Percentiles rank a stretch among this genome's conserved stretches.
Conservation (phyloP, 2,888 invertebrate genomes). For the Coleophora deauratella region DNA sequence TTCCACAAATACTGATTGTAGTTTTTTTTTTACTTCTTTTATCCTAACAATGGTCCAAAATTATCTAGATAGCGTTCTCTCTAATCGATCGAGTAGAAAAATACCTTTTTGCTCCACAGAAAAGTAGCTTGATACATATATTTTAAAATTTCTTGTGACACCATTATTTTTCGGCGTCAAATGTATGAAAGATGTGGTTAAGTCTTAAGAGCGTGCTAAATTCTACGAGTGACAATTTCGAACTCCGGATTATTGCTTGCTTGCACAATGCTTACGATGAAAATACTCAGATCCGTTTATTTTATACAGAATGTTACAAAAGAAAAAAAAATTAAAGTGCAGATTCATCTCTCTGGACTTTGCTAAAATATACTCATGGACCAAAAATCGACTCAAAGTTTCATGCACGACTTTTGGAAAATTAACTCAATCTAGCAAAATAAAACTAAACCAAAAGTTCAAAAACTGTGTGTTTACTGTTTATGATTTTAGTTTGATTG, state of each 20-base stretch:
- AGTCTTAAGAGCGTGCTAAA: slow-evolving; percentile 57
- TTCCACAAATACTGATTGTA: slow-evolving; percentile 64
- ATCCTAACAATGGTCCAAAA: slow-evolving; percentile 74
- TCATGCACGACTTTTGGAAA: too few species aligned
- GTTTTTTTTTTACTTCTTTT: slow-evolving; percentile 19
- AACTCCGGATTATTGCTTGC: slow-evolving; percentile 35
- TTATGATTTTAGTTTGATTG: too few species aligned
- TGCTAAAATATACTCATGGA: too few species aligned
- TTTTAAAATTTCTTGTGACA: slow-evolving; percentile 30
- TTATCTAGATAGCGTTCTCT: slow-evolving; percentile 70
- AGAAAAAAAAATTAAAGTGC: too few species aligned
- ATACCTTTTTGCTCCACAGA: slow-evolving; percentile 66
- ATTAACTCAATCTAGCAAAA: too few species aligned
- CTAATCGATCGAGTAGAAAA: slow-evolving; percentile 72
- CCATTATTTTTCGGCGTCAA: slow-evolving; percentile 30
- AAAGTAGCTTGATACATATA: slow-evolving; percentile 49
- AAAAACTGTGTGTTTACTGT: too few species aligned
- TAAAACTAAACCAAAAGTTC: too few species aligned
- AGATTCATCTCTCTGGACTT: too few species aligned
- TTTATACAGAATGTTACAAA: too few species aligned
- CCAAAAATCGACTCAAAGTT: too few species aligned
- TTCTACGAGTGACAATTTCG: slow-evolving; percentile 61
- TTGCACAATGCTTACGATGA: slow-evolving; percentile 51
- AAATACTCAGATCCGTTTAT: too few species aligned
- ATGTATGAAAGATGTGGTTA: slow-evolving; percentile 33